These are phyloP conservation scores for Recurvirostra avosetta DNA, from an alignment of 2,113 vertebrate genomes.

Conservation along the genomic window DNA sequence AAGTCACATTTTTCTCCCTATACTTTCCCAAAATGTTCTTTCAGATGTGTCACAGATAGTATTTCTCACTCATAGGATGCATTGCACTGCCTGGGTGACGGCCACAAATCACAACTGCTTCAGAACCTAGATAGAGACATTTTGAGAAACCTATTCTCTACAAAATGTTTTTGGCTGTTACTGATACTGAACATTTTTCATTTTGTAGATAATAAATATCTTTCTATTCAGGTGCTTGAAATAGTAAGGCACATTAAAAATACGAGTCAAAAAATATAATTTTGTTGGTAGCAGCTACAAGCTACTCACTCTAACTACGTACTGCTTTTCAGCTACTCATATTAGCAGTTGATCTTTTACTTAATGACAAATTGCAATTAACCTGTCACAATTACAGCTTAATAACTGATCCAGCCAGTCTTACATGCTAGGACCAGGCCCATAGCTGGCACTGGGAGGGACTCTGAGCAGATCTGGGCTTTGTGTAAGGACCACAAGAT, in stretches of 20 bases:
- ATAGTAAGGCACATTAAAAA: background rate
- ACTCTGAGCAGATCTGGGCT: background rate
- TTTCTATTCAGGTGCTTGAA: background rate
- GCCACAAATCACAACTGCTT: background rate
- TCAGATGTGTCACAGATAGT: background rate
- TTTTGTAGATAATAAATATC: background rate
- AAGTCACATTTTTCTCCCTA: background rate
- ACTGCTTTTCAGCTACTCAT: background rate
- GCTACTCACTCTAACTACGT: background rate
- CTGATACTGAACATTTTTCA: background rate
- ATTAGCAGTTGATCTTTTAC: background rate
- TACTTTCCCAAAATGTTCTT: background rate
- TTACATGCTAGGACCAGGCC: background rate
- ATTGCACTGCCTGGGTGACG: background rate
- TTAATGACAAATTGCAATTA: background rate
- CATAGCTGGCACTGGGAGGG: background rate
- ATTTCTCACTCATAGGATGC: background rate
- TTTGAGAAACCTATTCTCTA: background rate
- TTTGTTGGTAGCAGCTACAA: background rate
- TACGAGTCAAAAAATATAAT: background rate
- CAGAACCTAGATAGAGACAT: background rate
- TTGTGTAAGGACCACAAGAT: background rate
- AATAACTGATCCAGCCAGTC: background rate
- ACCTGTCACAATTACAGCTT: background rate
- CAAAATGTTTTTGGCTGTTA: background rate